Conservation (phyloP, 2,113 vertebrate species). For the Brienomyrus brachyistius region DNA sequence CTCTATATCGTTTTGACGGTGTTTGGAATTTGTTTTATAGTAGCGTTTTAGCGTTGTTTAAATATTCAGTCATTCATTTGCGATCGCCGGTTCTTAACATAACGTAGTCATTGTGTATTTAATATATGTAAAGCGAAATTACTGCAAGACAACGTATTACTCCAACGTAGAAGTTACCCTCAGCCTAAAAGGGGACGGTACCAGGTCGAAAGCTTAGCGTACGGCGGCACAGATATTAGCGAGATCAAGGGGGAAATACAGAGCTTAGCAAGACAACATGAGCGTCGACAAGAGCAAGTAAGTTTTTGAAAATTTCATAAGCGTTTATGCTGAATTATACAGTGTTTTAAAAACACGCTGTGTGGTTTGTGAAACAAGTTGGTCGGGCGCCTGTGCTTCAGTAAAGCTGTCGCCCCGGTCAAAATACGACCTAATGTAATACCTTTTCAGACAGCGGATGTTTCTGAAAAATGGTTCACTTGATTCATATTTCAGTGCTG, state of each 20-base stretch:
- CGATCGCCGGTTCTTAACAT: not conserved
- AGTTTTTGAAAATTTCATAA: slow-evolving; percentile 35
- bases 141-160: not conserved
- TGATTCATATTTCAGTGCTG: slow-evolving; percentile 8
- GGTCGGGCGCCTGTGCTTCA: not conserved
- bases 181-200: not conserved
- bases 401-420: not conserved
- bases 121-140: not conserved
- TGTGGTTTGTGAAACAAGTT: not conserved
- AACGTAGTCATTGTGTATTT: not conserved
- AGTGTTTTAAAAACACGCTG: not conserved
- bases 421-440: slow-evolving; percentile 10
- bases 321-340: not conserved
- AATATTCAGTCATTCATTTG: slow-evolving; percentile 12
- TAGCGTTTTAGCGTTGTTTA: slow-evolving; percentile 25
- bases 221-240: not conserved
- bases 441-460: slow-evolving; percentile 5
- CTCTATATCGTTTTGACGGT: slow-evolving; percentile 32
- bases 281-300: slow-evolving; percentile 61
- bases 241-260: not conserved
- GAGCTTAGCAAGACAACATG: slow-evolving; percentile 42
- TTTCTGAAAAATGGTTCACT: slow-evolving; percentile 7
- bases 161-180: not conserved
- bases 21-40: not conserved
- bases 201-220: not conserved